Evolutionary conservation across 2,888 invertebrate genomes (phyloP).

Genomic region (Bimastos eiseni): DNA sequence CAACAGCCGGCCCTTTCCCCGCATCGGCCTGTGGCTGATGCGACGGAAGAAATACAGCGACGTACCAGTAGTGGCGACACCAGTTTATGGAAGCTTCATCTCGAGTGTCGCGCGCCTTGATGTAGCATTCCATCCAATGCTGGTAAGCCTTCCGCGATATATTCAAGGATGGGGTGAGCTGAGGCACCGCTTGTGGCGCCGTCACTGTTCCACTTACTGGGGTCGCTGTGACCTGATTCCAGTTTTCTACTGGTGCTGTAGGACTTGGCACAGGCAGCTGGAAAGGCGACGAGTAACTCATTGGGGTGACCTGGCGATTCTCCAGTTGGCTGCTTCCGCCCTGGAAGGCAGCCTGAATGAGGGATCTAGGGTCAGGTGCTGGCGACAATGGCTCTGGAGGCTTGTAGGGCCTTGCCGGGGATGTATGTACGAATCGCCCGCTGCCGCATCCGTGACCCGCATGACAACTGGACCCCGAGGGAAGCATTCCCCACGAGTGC

Average conservation of each 20-base stretch:
- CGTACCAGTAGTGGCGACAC: conserved; percentile 25
- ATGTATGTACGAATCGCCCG: background rate
- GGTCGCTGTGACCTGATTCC: background rate
- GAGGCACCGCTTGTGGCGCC: background rate
- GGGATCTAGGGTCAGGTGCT: background rate
- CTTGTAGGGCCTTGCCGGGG: background rate
- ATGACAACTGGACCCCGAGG: background rate
- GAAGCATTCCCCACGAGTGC: background rate
- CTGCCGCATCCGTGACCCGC: background rate
- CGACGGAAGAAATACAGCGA: background rate
- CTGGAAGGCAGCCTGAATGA: background rate
- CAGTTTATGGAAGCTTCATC: background rate
- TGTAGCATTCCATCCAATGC: conserved; percentile 13
- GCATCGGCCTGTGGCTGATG: background rate
- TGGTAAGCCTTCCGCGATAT: background rate
- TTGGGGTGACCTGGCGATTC: background rate
- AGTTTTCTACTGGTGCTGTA: background rate
- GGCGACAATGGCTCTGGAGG: background rate
- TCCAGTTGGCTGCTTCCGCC: background rate
- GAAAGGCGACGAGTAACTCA: background rate
- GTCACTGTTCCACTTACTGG: background rate
- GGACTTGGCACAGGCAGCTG: background rate
- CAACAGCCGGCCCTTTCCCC: background rate
- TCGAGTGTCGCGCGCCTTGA: background rate
- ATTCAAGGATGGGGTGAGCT: background rate